Evolutionary conservation across 64 coral and sea anemone species (phyloP).

Genomic region (Montipora capricornis): DNA sequence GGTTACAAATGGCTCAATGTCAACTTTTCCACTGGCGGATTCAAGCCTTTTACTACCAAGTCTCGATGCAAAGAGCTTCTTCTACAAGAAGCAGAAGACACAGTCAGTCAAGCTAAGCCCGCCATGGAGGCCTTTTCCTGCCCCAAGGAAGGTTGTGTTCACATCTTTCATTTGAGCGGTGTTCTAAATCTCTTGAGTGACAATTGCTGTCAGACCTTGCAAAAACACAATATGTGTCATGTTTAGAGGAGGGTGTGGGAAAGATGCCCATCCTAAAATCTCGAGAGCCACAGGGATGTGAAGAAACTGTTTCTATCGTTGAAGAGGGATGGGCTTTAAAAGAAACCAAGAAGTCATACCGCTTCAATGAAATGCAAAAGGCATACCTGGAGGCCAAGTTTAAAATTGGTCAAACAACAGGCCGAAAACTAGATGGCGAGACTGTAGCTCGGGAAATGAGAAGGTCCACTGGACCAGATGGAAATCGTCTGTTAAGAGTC

Average conservation of each 20-base stretch:
- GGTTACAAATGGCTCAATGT: neutral
- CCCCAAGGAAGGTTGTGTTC: neutral
- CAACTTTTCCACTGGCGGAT: neutral
- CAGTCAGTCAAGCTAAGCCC: neutral
- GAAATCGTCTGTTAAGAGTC: neutral
- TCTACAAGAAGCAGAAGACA: neutral
- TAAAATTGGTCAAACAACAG: conserved; percentile 7
- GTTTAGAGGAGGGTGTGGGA: conserved; percentile 30
- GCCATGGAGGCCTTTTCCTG: neutral
- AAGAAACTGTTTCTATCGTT: neutral
- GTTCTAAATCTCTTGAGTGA: conserved; percentile 25
- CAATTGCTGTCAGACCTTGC: conserved; percentile 36
- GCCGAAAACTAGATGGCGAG: neutral
- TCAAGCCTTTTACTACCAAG: neutral
- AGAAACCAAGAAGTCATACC: neutral
- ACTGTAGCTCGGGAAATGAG: neutral
- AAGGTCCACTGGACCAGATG: neutral
- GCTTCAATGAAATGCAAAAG: conserved; percentile 14
- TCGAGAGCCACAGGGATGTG: neutral
- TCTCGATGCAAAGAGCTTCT: neutral
- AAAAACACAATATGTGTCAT: conserved; percentile 37
- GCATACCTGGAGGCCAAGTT: conserved; percentile 12
- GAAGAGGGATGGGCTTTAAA: conserved; percentile 41
- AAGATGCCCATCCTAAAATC: conserved; percentile 28
- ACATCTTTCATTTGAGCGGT: conserved; percentile 11